Base-by-base conservation (phyloP, 2,797 vertebrate species). In the Ptychadena robeensis region DNA sequence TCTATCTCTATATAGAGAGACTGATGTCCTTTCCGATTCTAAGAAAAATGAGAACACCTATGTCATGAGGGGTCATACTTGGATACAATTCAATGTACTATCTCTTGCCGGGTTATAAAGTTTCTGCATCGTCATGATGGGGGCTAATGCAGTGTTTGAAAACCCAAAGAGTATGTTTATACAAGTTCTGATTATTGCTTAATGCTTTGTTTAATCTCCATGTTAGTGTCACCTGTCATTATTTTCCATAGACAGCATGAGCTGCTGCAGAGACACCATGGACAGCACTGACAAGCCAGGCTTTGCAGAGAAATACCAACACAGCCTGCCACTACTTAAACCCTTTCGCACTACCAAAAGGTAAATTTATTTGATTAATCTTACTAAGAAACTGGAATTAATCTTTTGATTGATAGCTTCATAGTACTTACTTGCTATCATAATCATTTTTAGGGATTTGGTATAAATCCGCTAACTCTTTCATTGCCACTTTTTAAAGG, bases 301-400 rank as follows among this genome's bases (percentile, higher is more conserved):
- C 30, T 79, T 73, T 68, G 44, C 75, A 34, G 10, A 57, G 22
- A 74, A 76, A 22, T 84, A 79, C 35, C 44, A 63, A 25, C n/a
- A 80, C 35, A 80, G 82, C 37, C 53, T 84, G 53, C 77, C 70
- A 32, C 15, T 75, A 14, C 34, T 84, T 22, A 80, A 80, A 63
- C 82, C 82, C 0, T 67, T 84, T 22, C 76, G 82, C 28, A 80
- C 63, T 35, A 69, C 70, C 12, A 48, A 48, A 66, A 85, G 83
- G 83, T 85, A 85, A 77, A 48, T 61, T 1, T 40, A 57, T 28
- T 40, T 57, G 48, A 4, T 57, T 59, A 27, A 9, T 40, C 31
- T 74, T 9, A 53, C 40, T 53, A 44, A 48, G 38, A 53, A 31
- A 53, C 44, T 53, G 44, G 18, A 9, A 53, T 53, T 53, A 53